Conservation (phyloP, 2,113 vertebrate species). For the Syrmaticus mikado region DNA sequence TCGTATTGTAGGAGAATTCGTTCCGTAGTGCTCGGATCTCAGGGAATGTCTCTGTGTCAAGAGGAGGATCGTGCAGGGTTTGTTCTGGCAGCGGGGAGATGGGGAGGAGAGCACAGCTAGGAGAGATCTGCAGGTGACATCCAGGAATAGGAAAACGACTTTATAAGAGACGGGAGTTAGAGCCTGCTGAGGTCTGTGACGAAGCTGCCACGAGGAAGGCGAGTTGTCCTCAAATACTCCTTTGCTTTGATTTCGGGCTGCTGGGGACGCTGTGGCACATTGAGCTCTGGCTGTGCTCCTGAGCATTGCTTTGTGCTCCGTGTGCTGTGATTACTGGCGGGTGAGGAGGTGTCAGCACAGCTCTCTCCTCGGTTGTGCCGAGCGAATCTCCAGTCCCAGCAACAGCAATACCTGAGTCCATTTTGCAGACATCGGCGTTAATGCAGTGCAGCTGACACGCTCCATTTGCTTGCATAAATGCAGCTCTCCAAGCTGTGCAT, state of each 20-base stretch:
- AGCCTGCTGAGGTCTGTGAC: not conserved
- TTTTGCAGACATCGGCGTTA: slow-evolving; percentile 22
- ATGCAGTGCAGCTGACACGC: slow-evolving; percentile 37
- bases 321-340: not conserved
- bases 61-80: not conserved
- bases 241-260: not conserved
- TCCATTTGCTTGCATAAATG: slow-evolving; percentile 62
- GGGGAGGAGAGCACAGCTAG: not conserved
- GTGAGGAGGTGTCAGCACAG: too few relatives aligned
- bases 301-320: not conserved
- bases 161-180: accelerated
- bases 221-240: not conserved
- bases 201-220: not conserved
- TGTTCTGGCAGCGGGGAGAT: not conserved
- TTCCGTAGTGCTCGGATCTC: not conserved
- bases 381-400: not conserved
- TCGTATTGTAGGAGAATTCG: slow-evolving; percentile 19
- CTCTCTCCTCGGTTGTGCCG: not conserved
- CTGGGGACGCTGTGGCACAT: not conserved
- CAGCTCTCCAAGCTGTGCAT: slow-evolving; percentile 50
- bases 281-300: not conserved
- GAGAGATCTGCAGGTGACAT: not conserved
- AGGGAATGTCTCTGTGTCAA: not conserved
- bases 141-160: not conserved
- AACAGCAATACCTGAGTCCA: not conserved